Conservation (phyloP, 2,888 invertebrate species). For the Bruchidius siliquastri region DNA sequence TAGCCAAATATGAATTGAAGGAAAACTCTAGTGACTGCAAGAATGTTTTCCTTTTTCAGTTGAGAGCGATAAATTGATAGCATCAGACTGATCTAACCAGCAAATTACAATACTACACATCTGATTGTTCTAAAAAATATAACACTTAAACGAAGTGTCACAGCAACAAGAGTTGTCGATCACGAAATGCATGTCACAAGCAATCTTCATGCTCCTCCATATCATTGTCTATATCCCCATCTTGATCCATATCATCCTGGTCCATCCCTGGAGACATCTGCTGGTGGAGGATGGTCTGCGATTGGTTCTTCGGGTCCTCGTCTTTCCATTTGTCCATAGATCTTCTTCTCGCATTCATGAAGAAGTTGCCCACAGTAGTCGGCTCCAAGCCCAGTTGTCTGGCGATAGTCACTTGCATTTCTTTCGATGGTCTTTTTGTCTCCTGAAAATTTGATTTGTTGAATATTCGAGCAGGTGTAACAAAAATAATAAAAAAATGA, state of each 20-base stretch:
- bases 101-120: slow-evolving; percentile 34
- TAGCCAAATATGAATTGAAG: too few species aligned
- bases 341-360: slow-evolving; percentile 99
- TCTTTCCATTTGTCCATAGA: slow-evolving; percentile 99
- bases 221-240: slow-evolving; percentile 51
- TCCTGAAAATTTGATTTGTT: slow-evolving; percentile 57
- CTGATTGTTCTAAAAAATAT: slow-evolving; percentile 35
- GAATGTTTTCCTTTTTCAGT: too few species aligned
- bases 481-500: too few species aligned
- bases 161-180: slow-evolving; percentile 49
- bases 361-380: slow-evolving; percentile 98
- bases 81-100: background rate
- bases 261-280: slow-evolving; percentile 48
- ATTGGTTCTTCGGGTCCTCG: slow-evolving; percentile 67
- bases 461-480: too few species aligned
- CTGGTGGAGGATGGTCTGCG: slow-evolving; percentile 43
- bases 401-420: slow-evolving; percentile 99
- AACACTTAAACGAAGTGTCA: slow-evolving; percentile 42
- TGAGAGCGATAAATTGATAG: background rate
- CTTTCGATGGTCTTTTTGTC: slow-evolving; percentile 98
- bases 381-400: slow-evolving; percentile 94
- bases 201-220: slow-evolving; percentile 55
- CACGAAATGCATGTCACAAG: slow-evolving; percentile 53
- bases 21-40: too few species aligned
- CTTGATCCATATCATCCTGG: slow-evolving; percentile 46